Percentiles rank a stretch among this genome's conserved stretches.
Conservation (phyloP, 2,888 invertebrate genomes). For the Arrhopalites spinosus region DNA sequence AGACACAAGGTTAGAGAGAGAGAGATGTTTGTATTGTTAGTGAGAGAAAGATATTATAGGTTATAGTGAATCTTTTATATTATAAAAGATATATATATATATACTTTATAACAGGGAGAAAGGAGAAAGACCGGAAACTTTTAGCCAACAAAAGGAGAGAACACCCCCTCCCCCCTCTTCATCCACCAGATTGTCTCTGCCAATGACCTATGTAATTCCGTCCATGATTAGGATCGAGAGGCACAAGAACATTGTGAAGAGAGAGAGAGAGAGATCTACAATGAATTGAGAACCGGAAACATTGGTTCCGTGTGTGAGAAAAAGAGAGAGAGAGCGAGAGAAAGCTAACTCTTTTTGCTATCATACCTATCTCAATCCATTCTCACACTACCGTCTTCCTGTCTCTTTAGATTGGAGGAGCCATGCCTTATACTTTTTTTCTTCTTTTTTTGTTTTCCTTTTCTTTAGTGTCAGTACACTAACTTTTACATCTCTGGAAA, state of each 20-base stretch:
- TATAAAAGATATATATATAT: neutral
- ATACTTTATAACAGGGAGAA: neutral
- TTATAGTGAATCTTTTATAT: neutral
- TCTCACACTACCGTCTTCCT: neutral
- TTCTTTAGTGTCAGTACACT: neutral
- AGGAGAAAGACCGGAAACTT: slow-evolving; percentile 36
- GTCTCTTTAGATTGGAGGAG: neutral
- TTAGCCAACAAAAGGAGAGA: slow-evolving; percentile 20
- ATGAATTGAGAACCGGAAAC: neutral
- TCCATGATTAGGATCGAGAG: slow-evolving; percentile 22
- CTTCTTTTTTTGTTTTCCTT: neutral
- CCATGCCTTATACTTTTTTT: neutral
- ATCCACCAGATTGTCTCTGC: slow-evolving; percentile 46
- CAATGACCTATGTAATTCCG: slow-evolving; percentile 46
- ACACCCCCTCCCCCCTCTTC: slow-evolving; percentile 22
- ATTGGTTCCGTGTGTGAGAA: neutral
- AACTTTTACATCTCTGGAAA: neutral
- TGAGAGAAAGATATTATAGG: neutral
- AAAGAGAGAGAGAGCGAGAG: neutral
- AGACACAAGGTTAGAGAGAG: neutral
- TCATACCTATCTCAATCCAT: neutral
- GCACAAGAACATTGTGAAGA: slow-evolving; percentile 7
- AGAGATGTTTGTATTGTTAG: slow-evolving; percentile 3
- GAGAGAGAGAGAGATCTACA: too few relatives aligned
- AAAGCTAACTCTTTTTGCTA: slow-evolving; percentile 11